Evolutionary conservation across 1,140 invertebrate genomes (phyloP), one percentile per base, ranked within the genome.

Genomic region (Aphidius gifuensis): DNA sequence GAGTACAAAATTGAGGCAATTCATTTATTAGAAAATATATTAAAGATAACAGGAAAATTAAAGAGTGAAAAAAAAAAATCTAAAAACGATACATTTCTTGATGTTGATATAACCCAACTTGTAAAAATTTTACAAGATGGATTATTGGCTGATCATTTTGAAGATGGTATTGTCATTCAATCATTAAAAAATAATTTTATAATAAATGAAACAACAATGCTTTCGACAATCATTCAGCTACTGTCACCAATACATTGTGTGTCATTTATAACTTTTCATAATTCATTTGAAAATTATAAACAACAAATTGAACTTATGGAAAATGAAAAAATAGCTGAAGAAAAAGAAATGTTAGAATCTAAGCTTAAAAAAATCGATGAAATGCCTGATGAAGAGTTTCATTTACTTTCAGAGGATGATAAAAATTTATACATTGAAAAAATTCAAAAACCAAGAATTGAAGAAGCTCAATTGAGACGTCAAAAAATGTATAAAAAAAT

Each of bases 181-280:
- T 73, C 68, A 11, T 61, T 77, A 38, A 65, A 69, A 1, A 75
- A 71, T 59, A 50, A 64, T 43, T 73, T 74, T 45, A 53, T 76
- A 11, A 57, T 45, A 9, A 65, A 66, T 47, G 68, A 65, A 6
- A 8, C 57, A 4, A 60, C 50, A 5, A 64, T 44, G 3, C 56
- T 74, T 6, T 46, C 66, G 5, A 54, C 62, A 3, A 55, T 70
- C 44, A 46, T 75, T 5, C 44, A 66, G 11, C 64, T 70, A 44
- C 32, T 72, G 9, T 71, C 69, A 5, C 44, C 69, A 7, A 56
- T 64, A 8, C 62, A 70, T 55, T 68, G 63, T 23, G 48, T 58
- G 5, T 62, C 71, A 44, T 73, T 77, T 59, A 57, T 77, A 8
- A 74, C 66, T 38, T 77, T 75, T 58, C 48, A 72, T 5, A 73